Evolutionary conservation across 1,140 invertebrate species (phyloP).

Genomic region (Dendrolimus punctatus): DNA sequence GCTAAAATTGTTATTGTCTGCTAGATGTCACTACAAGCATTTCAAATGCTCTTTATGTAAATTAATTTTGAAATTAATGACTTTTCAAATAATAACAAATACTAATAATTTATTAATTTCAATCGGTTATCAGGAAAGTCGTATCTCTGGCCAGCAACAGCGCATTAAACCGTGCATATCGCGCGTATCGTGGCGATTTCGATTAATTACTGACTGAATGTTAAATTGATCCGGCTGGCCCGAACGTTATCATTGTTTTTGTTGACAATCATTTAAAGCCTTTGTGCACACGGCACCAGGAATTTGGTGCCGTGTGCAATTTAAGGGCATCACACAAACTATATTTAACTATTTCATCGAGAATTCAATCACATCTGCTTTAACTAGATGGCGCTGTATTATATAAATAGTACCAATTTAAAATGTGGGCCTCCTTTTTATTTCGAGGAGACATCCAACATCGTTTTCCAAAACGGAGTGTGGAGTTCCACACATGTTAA

Average conservation of each 20-base stretch:
- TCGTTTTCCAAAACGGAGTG: no score
- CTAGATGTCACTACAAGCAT: no score
- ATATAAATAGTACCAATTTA: no score
- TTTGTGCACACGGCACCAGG: conserved; percentile 46
- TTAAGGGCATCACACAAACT: conserved; percentile 34
- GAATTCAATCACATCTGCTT: no score
- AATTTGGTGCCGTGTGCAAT: conserved; percentile 41
- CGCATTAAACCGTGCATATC: not conserved
- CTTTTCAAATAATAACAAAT: not conserved
- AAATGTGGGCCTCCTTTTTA: no score
- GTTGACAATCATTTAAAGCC: conserved; percentile 39
- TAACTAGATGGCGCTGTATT: no score
- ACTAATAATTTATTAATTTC: conserved; percentile 6
- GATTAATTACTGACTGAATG: not conserved
- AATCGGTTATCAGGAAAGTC: not conserved
- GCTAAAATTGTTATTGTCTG: no score
- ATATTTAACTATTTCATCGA: conserved; percentile 1
- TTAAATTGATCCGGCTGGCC: no score
- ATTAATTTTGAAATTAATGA: not conserved
- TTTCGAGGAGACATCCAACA: no score
- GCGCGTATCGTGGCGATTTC: conserved; percentile 3
- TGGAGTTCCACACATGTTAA: no score
- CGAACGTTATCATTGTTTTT: conserved; percentile 1
- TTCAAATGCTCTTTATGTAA: no score
- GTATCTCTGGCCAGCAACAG: conserved; percentile 2